These are phyloP conservation scores for Boloria euphrosyne DNA, from an alignment of 2,888 invertebrate species.

Conservation along the genomic window DNA sequence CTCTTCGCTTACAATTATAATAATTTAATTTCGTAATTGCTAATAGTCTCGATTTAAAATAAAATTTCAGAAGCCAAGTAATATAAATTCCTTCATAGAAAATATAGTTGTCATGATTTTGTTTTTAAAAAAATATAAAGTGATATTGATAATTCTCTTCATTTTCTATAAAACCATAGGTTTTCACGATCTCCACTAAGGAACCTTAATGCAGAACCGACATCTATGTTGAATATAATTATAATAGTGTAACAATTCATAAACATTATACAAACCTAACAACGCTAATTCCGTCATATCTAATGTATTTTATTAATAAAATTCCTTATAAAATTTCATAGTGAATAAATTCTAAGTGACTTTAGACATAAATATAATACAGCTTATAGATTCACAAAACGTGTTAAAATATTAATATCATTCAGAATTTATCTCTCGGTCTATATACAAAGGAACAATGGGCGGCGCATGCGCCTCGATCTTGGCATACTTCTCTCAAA, in stretches of 20 bases:
- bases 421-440: slow-evolving; percentile 71
- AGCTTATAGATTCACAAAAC: slow-evolving; percentile 67
- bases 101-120: slow-evolving; percentile 58
- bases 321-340: slow-evolving; percentile 58
- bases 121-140: slow-evolving; percentile 48
- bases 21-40: slow-evolving; percentile 75
- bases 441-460: slow-evolving; percentile 55
- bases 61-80: slow-evolving; percentile 65
- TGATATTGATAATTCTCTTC: slow-evolving; percentile 56
- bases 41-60: slow-evolving; percentile 71
- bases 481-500: slow-evolving; percentile 44
- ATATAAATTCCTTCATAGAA: slow-evolving; percentile 28
- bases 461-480: slow-evolving; percentile 39
- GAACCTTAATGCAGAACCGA: slow-evolving; percentile 23
- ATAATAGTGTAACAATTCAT: slow-evolving; percentile 50
- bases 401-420: slow-evolving; percentile 78
- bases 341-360: slow-evolving; percentile 61
- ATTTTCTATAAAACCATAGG: slow-evolving; percentile 48
- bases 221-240: slow-evolving; percentile 33
- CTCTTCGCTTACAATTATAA: slow-evolving; percentile 64
- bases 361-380: slow-evolving; percentile 59
- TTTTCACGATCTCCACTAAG: slow-evolving; percentile 18
- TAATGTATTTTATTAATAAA: slow-evolving; percentile 52
- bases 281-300: slow-evolving; percentile 49
- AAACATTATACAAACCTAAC: slow-evolving; percentile 54